phyloP scores from a whole-genome alignment of 64 coral and sea anemone genomes.

The Stichodactyla mertensii region DNA sequence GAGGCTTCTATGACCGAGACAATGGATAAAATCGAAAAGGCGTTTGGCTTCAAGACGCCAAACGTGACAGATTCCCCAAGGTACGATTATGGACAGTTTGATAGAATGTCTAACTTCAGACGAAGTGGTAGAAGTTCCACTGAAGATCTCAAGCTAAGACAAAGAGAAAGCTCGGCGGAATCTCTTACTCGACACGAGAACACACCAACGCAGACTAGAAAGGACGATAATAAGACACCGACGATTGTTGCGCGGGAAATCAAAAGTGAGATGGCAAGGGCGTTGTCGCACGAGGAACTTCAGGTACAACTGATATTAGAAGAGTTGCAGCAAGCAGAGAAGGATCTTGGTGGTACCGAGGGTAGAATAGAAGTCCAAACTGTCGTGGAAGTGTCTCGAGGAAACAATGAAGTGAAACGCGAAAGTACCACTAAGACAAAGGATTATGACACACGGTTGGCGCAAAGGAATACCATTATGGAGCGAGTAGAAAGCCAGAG shows the following conservation, averaged over 20 bases:
- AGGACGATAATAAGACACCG: background rate
- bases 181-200: constrained; percentile 24
- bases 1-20: constrained; percentile 81
- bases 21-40: constrained; percentile 85
- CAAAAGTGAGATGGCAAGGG: constrained; percentile 7
- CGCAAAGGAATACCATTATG: constrained; percentile 65
- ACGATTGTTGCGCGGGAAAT: constrained; percentile 9
- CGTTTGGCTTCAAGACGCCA: constrained; percentile 70
- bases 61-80: constrained; percentile 26
- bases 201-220: background rate
- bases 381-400: constrained; percentile 29
- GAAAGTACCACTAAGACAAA: constrained; percentile 36
- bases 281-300: constrained; percentile 18
- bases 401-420: constrained; percentile 15
- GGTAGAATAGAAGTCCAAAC: constrained; percentile 13
- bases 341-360: constrained; percentile 16
- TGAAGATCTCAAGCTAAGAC: constrained; percentile 18
- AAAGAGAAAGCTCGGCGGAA: constrained; percentile 25
- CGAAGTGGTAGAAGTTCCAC: constrained; percentile 23
- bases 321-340: constrained; percentile 20
- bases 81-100: constrained; percentile 28
- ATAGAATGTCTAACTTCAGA: constrained; percentile 30
- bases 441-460: constrained; percentile 59
- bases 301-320: constrained; percentile 18
- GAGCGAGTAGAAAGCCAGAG: constrained; percentile 75